phyloP scores from a whole-genome alignment of 2,797 vertebrate genomes.

The Taeniopygia guttata region DNA sequence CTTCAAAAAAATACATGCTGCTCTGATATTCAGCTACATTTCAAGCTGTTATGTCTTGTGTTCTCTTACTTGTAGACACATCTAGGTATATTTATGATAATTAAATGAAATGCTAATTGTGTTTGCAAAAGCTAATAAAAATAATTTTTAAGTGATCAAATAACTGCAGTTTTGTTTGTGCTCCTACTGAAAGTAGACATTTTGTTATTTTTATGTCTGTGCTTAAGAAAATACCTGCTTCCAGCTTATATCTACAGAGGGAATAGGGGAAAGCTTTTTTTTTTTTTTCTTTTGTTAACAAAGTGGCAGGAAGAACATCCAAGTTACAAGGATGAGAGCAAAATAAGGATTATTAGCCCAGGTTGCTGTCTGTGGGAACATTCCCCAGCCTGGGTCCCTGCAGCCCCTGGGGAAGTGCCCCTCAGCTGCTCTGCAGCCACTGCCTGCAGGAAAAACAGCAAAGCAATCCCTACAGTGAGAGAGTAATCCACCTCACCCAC shows the following conservation, averaged over 20 bases:
- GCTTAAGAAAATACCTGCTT: neutral
- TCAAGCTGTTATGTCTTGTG: neutral
- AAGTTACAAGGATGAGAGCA: neutral
- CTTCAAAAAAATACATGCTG: neutral
- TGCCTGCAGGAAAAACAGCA: neutral
- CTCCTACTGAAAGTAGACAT: neutral
- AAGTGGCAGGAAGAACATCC: neutral
- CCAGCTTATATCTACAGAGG: neutral
- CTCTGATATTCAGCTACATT: neutral
- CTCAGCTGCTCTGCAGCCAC: neutral
- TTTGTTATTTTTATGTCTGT: neutral
- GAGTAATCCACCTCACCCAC: fast-evolving
- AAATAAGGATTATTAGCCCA: neutral
- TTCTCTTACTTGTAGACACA: neutral
- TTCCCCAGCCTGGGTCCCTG: neutral
- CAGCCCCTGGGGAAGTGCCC: fast-evolving
- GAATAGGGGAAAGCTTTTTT: neutral
- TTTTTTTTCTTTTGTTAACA: neutral
- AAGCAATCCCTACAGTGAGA: neutral
- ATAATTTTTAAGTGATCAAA: neutral
- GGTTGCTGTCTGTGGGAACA: fast-evolving
- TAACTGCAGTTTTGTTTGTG: neutral
- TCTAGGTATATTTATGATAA: neutral
- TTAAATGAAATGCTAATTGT: neutral
- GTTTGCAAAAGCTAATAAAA: neutral